A percentile compares a stretch with the other conserved stretches of the same genome.
Evolutionary conservation across 37 sponge, comb jelly and placozoan species (phyloP).

Genomic region (Aphrocallistes beatrix): DNA sequence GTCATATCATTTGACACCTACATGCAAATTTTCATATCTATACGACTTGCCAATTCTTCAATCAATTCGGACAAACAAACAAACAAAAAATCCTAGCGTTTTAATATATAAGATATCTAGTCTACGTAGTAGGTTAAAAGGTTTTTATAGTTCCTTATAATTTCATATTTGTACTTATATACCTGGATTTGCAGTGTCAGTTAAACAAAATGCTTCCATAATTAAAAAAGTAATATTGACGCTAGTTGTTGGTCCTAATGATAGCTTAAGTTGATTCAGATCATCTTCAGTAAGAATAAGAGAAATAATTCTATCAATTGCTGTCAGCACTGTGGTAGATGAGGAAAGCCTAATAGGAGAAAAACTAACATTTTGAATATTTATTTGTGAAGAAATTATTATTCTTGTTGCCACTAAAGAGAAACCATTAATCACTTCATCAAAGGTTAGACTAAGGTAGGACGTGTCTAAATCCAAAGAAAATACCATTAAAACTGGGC

Average conservation of each 20-base stretch:
- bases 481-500: not conserved
- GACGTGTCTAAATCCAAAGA: not conserved
- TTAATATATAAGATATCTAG: not conserved
- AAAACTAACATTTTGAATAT: not conserved
- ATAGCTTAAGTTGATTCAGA: slow-evolving; percentile 11
- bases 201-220: not conserved
- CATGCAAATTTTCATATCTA: too few relatives aligned
- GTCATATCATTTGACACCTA: too few relatives aligned
- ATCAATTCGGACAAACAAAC: not conserved
- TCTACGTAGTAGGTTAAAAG: too few relatives aligned
- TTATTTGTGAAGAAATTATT: not conserved
- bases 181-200: slow-evolving; percentile 5
- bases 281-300: slow-evolving; percentile 13
- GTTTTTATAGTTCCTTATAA: too few relatives aligned
- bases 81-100: not conserved
- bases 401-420: not conserved
- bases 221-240: slow-evolving; percentile 13
- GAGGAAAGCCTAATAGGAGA: not conserved
- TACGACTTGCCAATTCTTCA: not conserved
- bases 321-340: not conserved
- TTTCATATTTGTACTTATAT: too few relatives aligned
- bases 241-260: not conserved
- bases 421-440: not conserved
- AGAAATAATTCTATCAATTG: not conserved
- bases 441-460: not conserved